These are phyloP conservation scores for Phymastichus coffea DNA, from an alignment of 1,140 invertebrate species.

Conservation along the genomic window DNA sequence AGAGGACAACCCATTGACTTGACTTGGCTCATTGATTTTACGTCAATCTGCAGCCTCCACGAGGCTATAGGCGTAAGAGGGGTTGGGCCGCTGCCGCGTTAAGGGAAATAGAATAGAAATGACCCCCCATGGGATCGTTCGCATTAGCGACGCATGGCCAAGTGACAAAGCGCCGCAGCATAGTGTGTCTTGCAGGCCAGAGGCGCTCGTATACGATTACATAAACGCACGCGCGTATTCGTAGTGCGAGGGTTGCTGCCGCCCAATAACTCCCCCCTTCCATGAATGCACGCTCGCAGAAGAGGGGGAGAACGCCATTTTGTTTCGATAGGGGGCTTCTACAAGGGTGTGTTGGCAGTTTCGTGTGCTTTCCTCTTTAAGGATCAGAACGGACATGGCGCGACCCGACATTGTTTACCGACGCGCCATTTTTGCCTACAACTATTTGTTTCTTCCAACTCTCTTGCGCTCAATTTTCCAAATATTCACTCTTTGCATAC, in stretches of 20 bases:
- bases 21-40: conserved; percentile 55
- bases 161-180: conserved; percentile 50
- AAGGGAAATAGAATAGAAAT: conserved; percentile 59
- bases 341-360: no score
- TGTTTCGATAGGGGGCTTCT: no score
- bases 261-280: no score
- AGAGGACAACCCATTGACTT: conserved; percentile 54
- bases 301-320: no score
- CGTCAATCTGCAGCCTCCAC: conserved; percentile 47
- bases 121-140: conserved; percentile 52
- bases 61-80: neutral
- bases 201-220: conserved; percentile 53
- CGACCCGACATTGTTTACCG: no score
- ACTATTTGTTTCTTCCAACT: no score
- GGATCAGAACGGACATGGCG: no score
- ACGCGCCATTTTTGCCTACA: no score
- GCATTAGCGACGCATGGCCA: conserved; percentile 57
- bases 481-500: no score
- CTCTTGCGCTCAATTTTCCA: no score
- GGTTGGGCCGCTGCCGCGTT: neutral
- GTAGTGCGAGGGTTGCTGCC: no score
- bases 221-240: conserved; percentile 31
- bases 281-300: neutral
- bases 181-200: neutral
- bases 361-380: no score